phyloP scores from a whole-genome alignment of 2,888 invertebrate species.

The Drosophila antonietae region DNA sequence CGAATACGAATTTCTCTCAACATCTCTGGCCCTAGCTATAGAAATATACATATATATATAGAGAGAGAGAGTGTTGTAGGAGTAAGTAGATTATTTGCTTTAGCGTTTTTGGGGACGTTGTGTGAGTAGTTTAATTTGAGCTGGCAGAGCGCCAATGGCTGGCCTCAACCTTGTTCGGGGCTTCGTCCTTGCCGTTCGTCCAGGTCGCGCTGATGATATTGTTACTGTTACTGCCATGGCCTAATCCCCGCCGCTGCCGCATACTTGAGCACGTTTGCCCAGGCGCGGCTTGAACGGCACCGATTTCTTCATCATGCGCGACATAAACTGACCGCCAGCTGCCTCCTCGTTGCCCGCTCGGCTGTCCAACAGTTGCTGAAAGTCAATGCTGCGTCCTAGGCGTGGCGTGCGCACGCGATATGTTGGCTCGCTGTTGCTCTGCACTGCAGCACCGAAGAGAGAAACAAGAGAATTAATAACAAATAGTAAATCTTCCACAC shows the following conservation, averaged over 20 bases:
- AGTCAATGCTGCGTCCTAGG: slow-evolving; percentile 85
- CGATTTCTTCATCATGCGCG: slow-evolving; percentile 85
- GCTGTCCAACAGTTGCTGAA: slow-evolving; percentile 70
- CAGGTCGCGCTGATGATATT: slow-evolving; percentile 25
- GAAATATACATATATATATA: slow-evolving; percentile 17
- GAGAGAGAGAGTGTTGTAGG: slow-evolving; percentile 16
- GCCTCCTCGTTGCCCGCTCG: slow-evolving; percentile 47
- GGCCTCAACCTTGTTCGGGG: slow-evolving; percentile 76
- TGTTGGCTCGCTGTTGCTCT: slow-evolving; percentile 74
- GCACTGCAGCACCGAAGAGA: slow-evolving; percentile 67
- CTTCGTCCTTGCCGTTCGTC: slow-evolving; percentile 40
- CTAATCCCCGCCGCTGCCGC: slow-evolving; percentile 68
- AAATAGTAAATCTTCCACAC: slow-evolving; percentile 1
- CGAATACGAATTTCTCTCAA: slow-evolving; percentile 45
- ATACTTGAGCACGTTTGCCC: slow-evolving; percentile 83
- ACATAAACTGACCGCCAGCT: slow-evolving; percentile 84
- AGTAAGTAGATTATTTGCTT: slow-evolving; percentile 58
- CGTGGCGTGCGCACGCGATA: slow-evolving; percentile 84
- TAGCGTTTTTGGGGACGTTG: slow-evolving; percentile 54
- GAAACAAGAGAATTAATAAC: slow-evolving; percentile 21
- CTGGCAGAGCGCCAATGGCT: slow-evolving; percentile 54
- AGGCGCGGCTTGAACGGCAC: slow-evolving; percentile 85
- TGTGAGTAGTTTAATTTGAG: slow-evolving; percentile 47
- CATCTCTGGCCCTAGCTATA: slow-evolving; percentile 43
- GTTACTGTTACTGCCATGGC: slow-evolving; percentile 56